phyloP scores from a whole-genome alignment of 2,888 invertebrate genomes.

The Cecidostiba fungosa region DNA sequence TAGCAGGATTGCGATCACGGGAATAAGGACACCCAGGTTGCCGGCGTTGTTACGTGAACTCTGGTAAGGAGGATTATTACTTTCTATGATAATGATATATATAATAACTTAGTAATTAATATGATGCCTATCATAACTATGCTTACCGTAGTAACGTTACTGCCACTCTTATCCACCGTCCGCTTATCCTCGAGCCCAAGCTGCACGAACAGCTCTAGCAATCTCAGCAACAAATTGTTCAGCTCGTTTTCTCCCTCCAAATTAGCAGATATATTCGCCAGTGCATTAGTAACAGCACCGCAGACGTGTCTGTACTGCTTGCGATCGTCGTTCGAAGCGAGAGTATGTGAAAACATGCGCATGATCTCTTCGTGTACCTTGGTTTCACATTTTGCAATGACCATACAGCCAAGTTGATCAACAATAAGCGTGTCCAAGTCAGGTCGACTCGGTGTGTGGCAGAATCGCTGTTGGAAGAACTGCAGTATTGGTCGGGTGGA shows the following conservation, averaged over 20 bases:
- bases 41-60: constrained; percentile 98
- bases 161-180: constrained; percentile 92
- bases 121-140: constrained; percentile 4
- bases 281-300: constrained; percentile 96
- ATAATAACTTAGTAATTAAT: neutral
- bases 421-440: constrained; percentile 96
- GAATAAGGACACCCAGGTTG: constrained; percentile 98
- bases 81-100: neutral
- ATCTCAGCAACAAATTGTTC: constrained; percentile 91
- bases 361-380: constrained; percentile 96
- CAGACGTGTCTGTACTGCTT: constrained; percentile 90
- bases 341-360: constrained; percentile 98
- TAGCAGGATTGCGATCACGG: constrained; percentile 96
- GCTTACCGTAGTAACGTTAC: constrained; percentile 80
- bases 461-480: constrained; percentile 97
- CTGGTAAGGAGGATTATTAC: constrained; percentile 77
- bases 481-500: constrained; percentile 97
- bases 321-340: constrained; percentile 83
- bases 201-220: constrained; percentile 98
- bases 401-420: constrained; percentile 98
- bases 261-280: constrained; percentile 97
- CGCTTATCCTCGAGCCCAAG: constrained; percentile 98
- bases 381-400: constrained; percentile 94
- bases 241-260: constrained; percentile 93
- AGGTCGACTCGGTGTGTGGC: constrained; percentile 90